A percentile compares a stretch with the other conserved stretches of the same genome.
Evolutionary conservation across 2,888 invertebrate species (phyloP).

Genomic region (Cenopis cana): DNA sequence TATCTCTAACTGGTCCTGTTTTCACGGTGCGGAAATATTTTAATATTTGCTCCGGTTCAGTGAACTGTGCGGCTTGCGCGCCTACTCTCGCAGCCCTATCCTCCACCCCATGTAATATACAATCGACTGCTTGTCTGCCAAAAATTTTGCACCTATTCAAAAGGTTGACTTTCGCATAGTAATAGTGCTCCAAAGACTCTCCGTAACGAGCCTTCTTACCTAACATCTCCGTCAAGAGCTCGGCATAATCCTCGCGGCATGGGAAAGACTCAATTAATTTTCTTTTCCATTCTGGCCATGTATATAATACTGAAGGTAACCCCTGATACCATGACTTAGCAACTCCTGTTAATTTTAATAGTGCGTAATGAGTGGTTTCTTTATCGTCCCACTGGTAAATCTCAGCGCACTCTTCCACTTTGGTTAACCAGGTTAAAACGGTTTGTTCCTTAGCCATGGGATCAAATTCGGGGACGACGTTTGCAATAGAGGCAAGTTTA

Average conservation of each 20-base stretch:
- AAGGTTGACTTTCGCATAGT: neutral
- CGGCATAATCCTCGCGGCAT: neutral
- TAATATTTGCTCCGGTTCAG: no score
- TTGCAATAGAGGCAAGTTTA: neutral
- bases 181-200: neutral
- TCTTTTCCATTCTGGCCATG: neutral
- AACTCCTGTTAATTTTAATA: neutral
- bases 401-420: no score
- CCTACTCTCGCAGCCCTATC: neutral
- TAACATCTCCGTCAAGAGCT: neutral
- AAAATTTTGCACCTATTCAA: neutral
- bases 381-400: no score
- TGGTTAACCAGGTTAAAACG: neutral
- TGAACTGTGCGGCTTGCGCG: no score
- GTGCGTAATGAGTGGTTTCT: no score
- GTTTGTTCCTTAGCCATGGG: neutral
- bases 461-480: neutral
- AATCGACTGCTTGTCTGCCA: neutral
- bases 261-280: neutral
- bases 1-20: no score
- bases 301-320: neutral
- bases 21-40: no score
- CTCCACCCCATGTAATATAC: neutral
- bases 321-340: neutral
- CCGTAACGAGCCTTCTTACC: neutral